A percentile compares a stretch with the other conserved stretches of the same genome.
Evolutionary conservation across 2,888 invertebrate genomes (phyloP).

Genomic region (Drosophila leonis): DNA sequence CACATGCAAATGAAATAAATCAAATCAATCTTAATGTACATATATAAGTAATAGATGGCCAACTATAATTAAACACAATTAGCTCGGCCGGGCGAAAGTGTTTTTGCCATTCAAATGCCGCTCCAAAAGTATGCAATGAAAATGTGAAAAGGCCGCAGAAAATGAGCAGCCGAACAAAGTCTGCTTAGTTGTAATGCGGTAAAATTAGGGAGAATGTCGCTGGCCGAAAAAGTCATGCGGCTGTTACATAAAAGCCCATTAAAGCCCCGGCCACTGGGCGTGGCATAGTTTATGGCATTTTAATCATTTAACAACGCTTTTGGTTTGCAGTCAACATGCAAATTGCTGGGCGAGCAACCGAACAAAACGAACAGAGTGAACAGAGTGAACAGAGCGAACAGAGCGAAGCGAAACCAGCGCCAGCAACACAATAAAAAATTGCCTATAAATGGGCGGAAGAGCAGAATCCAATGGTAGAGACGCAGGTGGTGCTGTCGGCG

Average conservation of each 20-base stretch:
- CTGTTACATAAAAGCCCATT: slow-evolving; percentile 55
- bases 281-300: slow-evolving; percentile 76
- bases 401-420: slow-evolving; percentile 24
- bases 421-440: slow-evolving; percentile 73
- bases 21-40: slow-evolving; percentile 1
- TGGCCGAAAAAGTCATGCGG: slow-evolving; percentile 16
- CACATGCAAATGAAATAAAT: slow-evolving; percentile 2
- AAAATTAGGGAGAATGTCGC: slow-evolving; percentile 52
- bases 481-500: neutral
- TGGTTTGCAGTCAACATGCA: slow-evolving; percentile 77
- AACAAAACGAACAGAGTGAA: slow-evolving; percentile 28
- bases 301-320: slow-evolving; percentile 75
- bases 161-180: slow-evolving; percentile 17
- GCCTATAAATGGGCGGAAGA: slow-evolving; percentile 77
- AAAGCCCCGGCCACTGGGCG: slow-evolving; percentile 46
- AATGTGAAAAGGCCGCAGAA: slow-evolving; percentile 14
- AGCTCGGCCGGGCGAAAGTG: neutral
- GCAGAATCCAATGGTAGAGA: slow-evolving; percentile 13
- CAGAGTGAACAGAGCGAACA: slow-evolving; percentile 13
- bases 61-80: slow-evolving; percentile 23
- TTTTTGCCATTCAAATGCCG: slow-evolving; percentile 10
- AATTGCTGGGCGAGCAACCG: slow-evolving; percentile 63
- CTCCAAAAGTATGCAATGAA: slow-evolving; percentile 42
- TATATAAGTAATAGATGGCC: neutral
- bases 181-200: slow-evolving; percentile 50